Conservation (phyloP, 2,888 invertebrate genomes). For the Autographa gamma region DNA sequence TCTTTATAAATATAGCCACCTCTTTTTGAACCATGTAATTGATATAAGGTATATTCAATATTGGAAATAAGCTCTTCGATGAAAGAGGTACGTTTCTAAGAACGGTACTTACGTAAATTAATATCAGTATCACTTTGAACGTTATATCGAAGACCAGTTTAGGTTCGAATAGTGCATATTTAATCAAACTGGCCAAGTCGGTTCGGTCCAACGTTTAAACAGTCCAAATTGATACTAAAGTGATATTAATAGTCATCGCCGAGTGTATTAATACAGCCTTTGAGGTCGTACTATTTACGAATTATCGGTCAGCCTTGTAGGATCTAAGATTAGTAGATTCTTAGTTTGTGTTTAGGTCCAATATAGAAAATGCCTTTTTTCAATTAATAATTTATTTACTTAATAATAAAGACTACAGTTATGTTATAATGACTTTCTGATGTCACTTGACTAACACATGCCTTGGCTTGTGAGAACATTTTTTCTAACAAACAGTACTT, state of each 20-base stretch:
- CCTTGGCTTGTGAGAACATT: background rate
- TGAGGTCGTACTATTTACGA: background rate
- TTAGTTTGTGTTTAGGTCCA: background rate
- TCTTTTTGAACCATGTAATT: too few relatives aligned
- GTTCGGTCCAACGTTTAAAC: background rate
- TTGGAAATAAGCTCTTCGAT: background rate
- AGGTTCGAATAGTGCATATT: background rate
- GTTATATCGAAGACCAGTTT: background rate
- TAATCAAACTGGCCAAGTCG: background rate
- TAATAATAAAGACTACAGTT: too few relatives aligned
- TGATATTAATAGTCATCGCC: background rate
- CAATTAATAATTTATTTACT: too few relatives aligned
- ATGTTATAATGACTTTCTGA: too few relatives aligned
- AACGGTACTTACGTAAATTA: background rate
- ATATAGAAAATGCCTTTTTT: too few relatives aligned
- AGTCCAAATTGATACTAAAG: slow-evolving; percentile 3
- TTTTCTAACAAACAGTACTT: background rate
- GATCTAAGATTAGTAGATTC: background rate
- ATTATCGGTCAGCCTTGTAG: background rate
- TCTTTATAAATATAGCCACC: too few relatives aligned
- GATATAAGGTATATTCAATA: too few relatives aligned
- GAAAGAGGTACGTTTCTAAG: background rate
- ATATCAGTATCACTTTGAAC: background rate
- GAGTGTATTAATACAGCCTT: background rate
- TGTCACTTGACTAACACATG: too few relatives aligned